A percentile compares a stretch with the other conserved stretches of the same genome.
phyloP scores from a whole-genome alignment of 30 jellyfish, hydroid and myxozoan genomes.

The Chrysaora quinquecirrha region DNA sequence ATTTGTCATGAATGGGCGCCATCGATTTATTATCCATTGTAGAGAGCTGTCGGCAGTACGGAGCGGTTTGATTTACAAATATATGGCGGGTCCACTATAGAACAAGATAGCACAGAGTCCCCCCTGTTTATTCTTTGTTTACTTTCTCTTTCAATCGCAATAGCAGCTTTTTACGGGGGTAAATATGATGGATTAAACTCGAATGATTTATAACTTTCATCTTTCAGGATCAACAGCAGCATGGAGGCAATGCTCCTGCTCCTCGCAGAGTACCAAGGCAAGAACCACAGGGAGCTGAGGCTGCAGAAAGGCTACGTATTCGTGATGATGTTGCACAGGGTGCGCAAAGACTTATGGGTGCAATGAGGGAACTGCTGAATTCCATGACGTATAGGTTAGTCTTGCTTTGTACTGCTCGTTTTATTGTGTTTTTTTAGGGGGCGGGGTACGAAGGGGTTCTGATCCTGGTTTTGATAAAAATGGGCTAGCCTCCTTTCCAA shows the following conservation, averaged over 20 bases:
- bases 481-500: not conserved
- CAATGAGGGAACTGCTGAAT: slow-evolving; percentile 83
- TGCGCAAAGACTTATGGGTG: slow-evolving; percentile 90
- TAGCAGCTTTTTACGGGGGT: too few relatives aligned
- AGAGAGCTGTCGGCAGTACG: too few relatives aligned
- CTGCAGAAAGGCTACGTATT: slow-evolving; percentile 41
- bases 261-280: slow-evolving; percentile 12
- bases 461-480: not conserved
- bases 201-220: not conserved
- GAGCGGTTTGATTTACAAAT: too few relatives aligned
- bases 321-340: slow-evolving; percentile 61
- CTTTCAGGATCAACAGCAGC: slow-evolving; percentile 18
- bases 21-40: too few relatives aligned
- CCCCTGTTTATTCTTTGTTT: too few relatives aligned
- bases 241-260: not conserved
- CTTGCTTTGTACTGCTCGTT: not conserved
- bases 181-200: too few relatives aligned
- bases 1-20: too few relatives aligned
- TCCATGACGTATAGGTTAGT: slow-evolving; percentile 88
- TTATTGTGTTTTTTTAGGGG: not conserved
- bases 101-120: too few relatives aligned
- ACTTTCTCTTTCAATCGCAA: too few relatives aligned
- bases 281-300: slow-evolving; percentile 53
- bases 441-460: not conserved
- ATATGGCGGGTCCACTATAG: too few relatives aligned